Evolutionary conservation across 2,888 invertebrate genomes (phyloP).

Genomic region (Dusona sp.): DNA sequence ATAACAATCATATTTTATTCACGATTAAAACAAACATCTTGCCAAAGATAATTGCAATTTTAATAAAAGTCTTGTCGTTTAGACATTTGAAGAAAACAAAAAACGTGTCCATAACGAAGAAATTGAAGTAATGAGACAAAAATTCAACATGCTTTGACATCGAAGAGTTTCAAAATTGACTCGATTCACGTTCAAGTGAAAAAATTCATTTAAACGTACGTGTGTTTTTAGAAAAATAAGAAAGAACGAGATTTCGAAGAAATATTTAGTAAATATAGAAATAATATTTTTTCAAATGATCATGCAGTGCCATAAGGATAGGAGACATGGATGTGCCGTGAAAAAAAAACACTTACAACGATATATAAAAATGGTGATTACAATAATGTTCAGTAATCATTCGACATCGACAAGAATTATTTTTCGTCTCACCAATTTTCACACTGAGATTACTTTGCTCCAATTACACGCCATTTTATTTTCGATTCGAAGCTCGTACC

Average conservation of each 20-base stretch:
- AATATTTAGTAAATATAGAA: not conserved
- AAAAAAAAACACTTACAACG: slow-evolving; percentile 72
- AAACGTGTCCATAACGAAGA: not conserved
- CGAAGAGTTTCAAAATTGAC: not conserved
- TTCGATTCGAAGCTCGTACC: not conserved
- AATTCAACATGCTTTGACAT: slow-evolving; percentile 33
- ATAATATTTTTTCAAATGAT: slow-evolving; percentile 56
- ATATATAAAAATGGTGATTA: slow-evolving; percentile 53
- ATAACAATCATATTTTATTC: slow-evolving; percentile 3
- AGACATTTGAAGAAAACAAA: not conserved
- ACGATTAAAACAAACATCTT: slow-evolving; percentile 4
- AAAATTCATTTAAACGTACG: not conserved
- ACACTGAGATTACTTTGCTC: slow-evolving; percentile 19
- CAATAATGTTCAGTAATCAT: slow-evolving; percentile 68
- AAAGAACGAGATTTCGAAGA: not conserved
- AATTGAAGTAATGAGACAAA: slow-evolving; percentile 17
- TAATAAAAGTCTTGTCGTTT: not conserved
- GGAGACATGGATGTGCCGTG: slow-evolving; percentile 84
- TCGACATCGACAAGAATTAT: slow-evolving; percentile 73
- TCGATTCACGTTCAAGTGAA: not conserved
- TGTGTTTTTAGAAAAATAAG: not conserved
- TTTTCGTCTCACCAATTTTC: slow-evolving; percentile 71
- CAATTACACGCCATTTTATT: slow-evolving; percentile 32
- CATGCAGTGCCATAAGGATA: slow-evolving; percentile 83
- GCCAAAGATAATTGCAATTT: slow-evolving; percentile 3